Conservation (phyloP, 2,113 vertebrate species). For the Nannobrachium achirus region DNA sequence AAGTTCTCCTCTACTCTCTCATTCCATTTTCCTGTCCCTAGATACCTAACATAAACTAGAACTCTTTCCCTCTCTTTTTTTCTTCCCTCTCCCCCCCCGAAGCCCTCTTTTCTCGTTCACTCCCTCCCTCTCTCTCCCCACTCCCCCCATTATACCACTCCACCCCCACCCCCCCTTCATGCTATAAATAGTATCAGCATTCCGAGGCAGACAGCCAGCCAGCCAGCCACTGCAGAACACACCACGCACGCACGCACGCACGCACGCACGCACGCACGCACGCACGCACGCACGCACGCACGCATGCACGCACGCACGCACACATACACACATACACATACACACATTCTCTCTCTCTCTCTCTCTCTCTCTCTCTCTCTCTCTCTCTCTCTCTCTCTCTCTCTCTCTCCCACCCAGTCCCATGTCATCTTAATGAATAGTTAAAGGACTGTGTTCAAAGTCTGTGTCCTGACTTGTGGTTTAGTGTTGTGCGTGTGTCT, state of each 20-base stretch:
- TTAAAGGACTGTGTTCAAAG: conserved; percentile 38
- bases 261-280: no score
- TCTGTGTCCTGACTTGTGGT: background rate
- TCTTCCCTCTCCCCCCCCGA: background rate
- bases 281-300: background rate
- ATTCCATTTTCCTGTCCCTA: background rate
- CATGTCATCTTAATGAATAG: conserved; percentile 16
- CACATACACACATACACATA: background rate
- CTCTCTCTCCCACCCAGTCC: background rate
- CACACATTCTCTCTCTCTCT: no score
- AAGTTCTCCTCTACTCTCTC: background rate
- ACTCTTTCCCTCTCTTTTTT: no score
- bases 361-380: no score
- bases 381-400: background rate
- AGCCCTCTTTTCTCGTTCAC: background rate
- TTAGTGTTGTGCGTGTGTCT: background rate
- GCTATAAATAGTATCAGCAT: conserved; percentile 11
- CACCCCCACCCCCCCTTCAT: conserved; percentile 1
- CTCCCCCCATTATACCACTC: no score
- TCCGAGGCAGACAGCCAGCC: conserved; percentile 8
- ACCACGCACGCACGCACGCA: background rate
- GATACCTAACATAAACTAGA: no score
- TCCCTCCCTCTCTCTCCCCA: background rate
- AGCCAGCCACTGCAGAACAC: background rate
- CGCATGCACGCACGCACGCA: no score